These are phyloP conservation scores for Chrysomallon squamiferum DNA, from an alignment of 1,140 invertebrate species.

Conservation along the genomic window DNA sequence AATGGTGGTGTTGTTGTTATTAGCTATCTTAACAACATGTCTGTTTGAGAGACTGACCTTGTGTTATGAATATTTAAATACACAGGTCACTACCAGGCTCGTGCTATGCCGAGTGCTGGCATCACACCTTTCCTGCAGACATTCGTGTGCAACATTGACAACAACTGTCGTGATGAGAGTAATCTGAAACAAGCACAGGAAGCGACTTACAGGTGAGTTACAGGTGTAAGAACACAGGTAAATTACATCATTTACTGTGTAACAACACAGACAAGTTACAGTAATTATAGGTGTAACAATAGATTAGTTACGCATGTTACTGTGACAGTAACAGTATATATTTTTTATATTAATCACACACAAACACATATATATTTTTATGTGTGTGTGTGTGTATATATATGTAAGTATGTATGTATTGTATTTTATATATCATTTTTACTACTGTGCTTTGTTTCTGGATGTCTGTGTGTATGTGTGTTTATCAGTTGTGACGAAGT, in stretches of 20 bases:
- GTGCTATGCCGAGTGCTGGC: conserved; percentile 50
- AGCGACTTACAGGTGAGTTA: conserved; percentile 23
- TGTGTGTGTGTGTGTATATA: conserved; percentile 2
- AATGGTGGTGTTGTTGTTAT: no score
- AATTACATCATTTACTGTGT: no score
- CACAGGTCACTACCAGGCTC: conserved; percentile 43
- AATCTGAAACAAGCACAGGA: conserved; percentile 12
- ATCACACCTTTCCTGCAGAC: conserved; percentile 47
- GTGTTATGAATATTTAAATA: no score
- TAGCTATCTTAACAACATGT: no score
- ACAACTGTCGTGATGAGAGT: conserved; percentile 28
- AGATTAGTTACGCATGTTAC: no score
- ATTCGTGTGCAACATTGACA: conserved; percentile 47
- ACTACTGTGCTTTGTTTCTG: conserved; percentile 4
- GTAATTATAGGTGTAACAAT: no score
- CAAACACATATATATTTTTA: neutral
- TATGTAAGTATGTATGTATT: neutral
- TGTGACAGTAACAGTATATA: no score
- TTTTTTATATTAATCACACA: no score
- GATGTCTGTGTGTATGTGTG: neutral
- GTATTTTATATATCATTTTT: conserved; percentile 15
- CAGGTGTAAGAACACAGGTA: no score
- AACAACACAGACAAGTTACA: no score
- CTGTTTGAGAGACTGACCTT: no score
- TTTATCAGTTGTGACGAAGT: neutral